Conservation (phyloP, 1,140 invertebrate species). For the Mactra quadrangularis region DNA sequence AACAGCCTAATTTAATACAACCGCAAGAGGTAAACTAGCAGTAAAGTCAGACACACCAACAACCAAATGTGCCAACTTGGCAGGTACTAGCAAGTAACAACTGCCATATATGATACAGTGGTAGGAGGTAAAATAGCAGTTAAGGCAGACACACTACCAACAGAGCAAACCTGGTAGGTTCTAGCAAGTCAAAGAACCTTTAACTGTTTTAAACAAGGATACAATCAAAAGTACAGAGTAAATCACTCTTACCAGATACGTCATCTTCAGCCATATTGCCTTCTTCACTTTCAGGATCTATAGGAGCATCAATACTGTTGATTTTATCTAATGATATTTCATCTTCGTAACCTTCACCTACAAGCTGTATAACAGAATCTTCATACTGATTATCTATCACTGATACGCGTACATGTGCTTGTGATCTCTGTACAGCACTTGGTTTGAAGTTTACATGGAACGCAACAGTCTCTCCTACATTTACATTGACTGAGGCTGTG, state of each 20-base stretch:
- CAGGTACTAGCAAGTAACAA: too few relatives aligned
- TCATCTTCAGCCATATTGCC: constrained; percentile 80
- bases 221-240: too few relatives aligned
- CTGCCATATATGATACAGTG: too few relatives aligned
- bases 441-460: constrained; percentile 81
- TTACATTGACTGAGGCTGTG: constrained; percentile 81
- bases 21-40: too few relatives aligned
- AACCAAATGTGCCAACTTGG: too few relatives aligned
- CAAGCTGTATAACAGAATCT: constrained; percentile 81
- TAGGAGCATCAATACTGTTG: constrained; percentile 65
- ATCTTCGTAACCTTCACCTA: constrained; percentile 83
- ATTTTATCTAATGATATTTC: constrained; percentile 83
- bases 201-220: too few relatives aligned
- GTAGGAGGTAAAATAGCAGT: too few relatives aligned
- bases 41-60: too few relatives aligned
- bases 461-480: constrained; percentile 76
- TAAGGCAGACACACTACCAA: too few relatives aligned
- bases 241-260: constrained; percentile 79
- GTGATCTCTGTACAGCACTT: constrained; percentile 74
- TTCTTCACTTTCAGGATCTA: constrained; percentile 74
- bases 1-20: too few relatives aligned
- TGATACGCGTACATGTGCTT: constrained; percentile 79
- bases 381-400: constrained; percentile 84
- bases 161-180: too few relatives aligned
- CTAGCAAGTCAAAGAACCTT: too few relatives aligned